phyloP scores from a whole-genome alignment of 2,113 vertebrate species.

The Plotosus lineatus region DNA sequence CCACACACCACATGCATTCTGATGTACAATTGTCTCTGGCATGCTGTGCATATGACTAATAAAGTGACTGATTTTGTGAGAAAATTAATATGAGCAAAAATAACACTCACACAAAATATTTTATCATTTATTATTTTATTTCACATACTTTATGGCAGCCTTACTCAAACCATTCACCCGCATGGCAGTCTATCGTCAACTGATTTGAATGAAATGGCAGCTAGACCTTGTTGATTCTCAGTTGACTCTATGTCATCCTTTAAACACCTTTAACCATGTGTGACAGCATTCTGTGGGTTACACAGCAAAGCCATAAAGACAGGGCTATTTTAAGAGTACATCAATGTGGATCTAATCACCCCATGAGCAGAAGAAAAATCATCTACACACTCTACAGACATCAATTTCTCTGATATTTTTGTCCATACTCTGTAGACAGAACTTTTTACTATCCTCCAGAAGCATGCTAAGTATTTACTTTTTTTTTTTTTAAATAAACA shows the following conservation, averaged over 20 bases:
- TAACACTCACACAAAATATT: background rate
- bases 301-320: background rate
- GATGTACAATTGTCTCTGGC: background rate
- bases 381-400: background rate
- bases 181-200: background rate
- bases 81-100: background rate
- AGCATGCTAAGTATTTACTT: background rate
- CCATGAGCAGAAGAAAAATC: background rate
- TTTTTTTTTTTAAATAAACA: background rate
- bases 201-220: too few species aligned
- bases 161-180: background rate
- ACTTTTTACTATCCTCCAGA: background rate
- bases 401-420: background rate
- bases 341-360: background rate
- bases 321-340: background rate
- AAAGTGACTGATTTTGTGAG: background rate
- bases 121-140: background rate
- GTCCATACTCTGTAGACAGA: background rate
- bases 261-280: conserved; percentile 19
- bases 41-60: background rate
- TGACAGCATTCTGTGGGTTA: background rate
- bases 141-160: background rate
- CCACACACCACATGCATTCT: background rate
- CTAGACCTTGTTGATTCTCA: too few species aligned
- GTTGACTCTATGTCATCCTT: background rate